Conservation (phyloP, 2,888 invertebrate species). For the Mimachlamys varia region DNA sequence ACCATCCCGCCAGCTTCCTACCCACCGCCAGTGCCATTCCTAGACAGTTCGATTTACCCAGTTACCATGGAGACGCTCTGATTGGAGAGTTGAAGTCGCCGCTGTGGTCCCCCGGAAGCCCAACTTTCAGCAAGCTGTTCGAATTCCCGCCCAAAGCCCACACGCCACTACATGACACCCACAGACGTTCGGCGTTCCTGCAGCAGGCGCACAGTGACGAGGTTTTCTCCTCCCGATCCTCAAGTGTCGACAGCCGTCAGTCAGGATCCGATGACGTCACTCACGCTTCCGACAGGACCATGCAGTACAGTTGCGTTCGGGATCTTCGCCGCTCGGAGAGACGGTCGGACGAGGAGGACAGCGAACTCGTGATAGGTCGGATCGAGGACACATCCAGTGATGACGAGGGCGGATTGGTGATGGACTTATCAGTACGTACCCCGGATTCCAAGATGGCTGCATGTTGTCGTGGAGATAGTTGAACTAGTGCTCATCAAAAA, state of each 20-base stretch:
- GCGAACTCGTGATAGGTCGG: background rate
- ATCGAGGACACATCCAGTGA: background rate
- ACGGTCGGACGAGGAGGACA: background rate
- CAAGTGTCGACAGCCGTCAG: background rate
- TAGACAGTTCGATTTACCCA: background rate
- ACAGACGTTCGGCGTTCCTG: background rate
- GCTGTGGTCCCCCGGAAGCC: background rate
- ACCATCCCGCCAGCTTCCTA: background rate
- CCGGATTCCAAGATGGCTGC: slow-evolving; percentile 9
- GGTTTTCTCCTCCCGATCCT: background rate
- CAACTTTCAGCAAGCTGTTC: slow-evolving; percentile 14
- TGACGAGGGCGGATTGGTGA: background rate
- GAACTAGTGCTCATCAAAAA: slow-evolving; percentile 28
- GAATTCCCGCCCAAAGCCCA: background rate
- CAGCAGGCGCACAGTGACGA: background rate
- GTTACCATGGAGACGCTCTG: background rate
- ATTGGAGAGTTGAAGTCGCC: background rate
- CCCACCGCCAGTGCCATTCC: background rate
- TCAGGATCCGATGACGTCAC: background rate
- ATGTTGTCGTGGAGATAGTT: background rate
- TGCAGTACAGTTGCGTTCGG: background rate
- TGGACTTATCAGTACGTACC: background rate
- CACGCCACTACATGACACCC: background rate
- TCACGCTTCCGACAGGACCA: background rate
- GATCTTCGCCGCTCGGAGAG: background rate